Evolutionary conservation across 2,113 vertebrate genomes (phyloP).

Genomic region (Platichthys flesus): DNA sequence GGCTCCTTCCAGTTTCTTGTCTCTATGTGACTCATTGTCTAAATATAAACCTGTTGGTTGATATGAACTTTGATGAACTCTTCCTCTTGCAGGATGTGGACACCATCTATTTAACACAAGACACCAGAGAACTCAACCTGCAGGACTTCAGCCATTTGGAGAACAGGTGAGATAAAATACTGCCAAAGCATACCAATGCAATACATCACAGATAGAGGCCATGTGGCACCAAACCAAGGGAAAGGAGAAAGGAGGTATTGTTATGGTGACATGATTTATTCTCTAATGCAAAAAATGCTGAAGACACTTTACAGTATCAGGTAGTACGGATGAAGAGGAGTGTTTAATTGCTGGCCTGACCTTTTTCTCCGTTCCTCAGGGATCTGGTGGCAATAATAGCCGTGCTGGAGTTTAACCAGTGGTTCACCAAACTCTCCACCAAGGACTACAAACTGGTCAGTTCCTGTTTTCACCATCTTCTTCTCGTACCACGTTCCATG

Average conservation of each 20-base stretch:
- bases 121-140: constrained; percentile 93
- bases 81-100: constrained; percentile 89
- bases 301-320: background rate
- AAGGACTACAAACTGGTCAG: constrained; percentile 97
- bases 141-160: constrained; percentile 98
- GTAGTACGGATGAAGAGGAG: background rate
- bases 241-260: background rate
- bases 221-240: background rate
- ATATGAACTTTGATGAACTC: background rate
- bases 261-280: constrained; percentile 10
- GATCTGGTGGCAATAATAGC: constrained; percentile 97
- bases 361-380: constrained; percentile 79
- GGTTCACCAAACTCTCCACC: constrained; percentile 96
- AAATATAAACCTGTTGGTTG: background rate
- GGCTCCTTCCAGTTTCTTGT: background rate
- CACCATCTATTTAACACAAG: constrained; percentile 97
- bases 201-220: background rate
- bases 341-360: constrained; percentile 5
- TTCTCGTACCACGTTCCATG: background rate
- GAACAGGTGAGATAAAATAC: constrained; percentile 85
- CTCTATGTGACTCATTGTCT: background rate
- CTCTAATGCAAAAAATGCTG: background rate
- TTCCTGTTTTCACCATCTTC: constrained; percentile 33
- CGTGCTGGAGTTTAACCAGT: constrained; percentile 96
- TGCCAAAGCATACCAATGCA: background rate